phyloP scores from a whole-genome alignment of 2,888 invertebrate genomes.

The Aporophyla lueneburgensis region DNA sequence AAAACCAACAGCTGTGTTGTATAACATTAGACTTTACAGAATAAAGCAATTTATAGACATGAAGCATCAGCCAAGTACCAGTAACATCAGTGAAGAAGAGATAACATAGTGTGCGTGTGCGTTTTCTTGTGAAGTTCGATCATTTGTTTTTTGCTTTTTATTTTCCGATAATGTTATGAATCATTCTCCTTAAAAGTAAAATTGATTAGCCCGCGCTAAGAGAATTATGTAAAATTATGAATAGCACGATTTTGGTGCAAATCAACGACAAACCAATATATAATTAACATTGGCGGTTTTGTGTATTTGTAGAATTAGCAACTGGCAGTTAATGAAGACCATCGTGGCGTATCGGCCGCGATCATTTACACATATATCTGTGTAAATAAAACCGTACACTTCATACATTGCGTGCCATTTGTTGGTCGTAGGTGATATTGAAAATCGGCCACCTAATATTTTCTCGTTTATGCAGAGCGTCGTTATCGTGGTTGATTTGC shows the following conservation, averaged over 20 bases:
- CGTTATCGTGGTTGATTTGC: constrained; percentile 88
- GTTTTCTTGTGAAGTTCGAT: constrained; percentile 66
- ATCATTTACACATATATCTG: constrained; percentile 62
- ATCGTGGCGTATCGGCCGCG: constrained; percentile 59
- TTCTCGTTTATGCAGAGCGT: constrained; percentile 81
- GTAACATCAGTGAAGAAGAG: constrained; percentile 65
- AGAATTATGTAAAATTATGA: constrained; percentile 24
- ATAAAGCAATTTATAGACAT: constrained; percentile 59
- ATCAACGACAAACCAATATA: constrained; percentile 44
- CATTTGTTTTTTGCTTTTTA: constrained; percentile 53
- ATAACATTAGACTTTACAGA: constrained; percentile 46
- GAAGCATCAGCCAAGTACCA: constrained; percentile 60
- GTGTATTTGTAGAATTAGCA: constrained; percentile 69
- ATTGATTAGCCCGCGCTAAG: constrained; percentile 16
- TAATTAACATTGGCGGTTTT: constrained; percentile 66
- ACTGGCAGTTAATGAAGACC: constrained; percentile 66
- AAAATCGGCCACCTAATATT: constrained; percentile 79
- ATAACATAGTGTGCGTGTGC: constrained; percentile 65
- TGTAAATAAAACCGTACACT: constrained; percentile 57
- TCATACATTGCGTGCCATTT: constrained; percentile 54
- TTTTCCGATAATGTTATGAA: constrained; percentile 53
- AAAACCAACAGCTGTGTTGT: constrained; percentile 58
- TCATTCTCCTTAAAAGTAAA: constrained; percentile 27
- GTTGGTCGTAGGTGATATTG: constrained; percentile 72
- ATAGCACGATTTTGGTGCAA: constrained; percentile 18